A percentile compares a stretch with the other conserved stretches of the same genome.
Evolutionary conservation across 2,888 invertebrate genomes (phyloP).

Genomic region (Parnassius mnemosyne): DNA sequence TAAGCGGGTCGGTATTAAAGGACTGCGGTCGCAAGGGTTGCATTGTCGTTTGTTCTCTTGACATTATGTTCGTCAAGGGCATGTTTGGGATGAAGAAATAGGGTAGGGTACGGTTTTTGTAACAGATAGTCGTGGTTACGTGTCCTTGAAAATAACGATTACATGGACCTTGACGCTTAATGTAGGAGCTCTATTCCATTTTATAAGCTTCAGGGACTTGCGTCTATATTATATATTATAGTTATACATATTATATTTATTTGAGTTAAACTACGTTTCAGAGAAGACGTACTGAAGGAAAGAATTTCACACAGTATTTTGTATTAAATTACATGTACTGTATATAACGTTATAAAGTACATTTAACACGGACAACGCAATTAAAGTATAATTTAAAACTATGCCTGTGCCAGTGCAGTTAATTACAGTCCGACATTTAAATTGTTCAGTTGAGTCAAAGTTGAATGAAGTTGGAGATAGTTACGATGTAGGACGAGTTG

Average conservation of each 20-base stretch:
- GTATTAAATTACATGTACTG: not conserved
- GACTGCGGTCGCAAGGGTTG: slow-evolving; percentile 22
- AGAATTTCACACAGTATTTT: not conserved
- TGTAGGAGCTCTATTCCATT: no score
- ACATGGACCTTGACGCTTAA: no score
- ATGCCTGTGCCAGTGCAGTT: slow-evolving; percentile 42
- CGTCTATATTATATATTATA: no score
- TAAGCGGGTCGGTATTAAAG: slow-evolving; percentile 6
- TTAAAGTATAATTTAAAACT: slow-evolving; percentile 44
- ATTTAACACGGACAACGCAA: slow-evolving; percentile 35
- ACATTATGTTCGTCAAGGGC: slow-evolving; percentile 28
- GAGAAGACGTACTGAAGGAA: not conserved
- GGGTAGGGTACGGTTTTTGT: slow-evolving; percentile 17
- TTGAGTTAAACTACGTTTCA: no score
- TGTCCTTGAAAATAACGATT: not conserved
- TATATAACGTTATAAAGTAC: not conserved
- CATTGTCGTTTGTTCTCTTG: slow-evolving; percentile 26
- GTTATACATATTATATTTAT: no score
- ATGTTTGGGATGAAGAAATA: slow-evolving; percentile 24
- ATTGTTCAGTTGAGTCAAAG: slow-evolving; percentile 31
- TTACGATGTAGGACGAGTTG: slow-evolving; percentile 28
- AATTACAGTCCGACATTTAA: slow-evolving; percentile 42
- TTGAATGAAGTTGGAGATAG: slow-evolving; percentile 27
- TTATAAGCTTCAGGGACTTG: no score
- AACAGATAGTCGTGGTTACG: not conserved